Base-by-base conservation (phyloP, 2,888 invertebrate genomes). In the Diachrysia chrysitis region DNA sequence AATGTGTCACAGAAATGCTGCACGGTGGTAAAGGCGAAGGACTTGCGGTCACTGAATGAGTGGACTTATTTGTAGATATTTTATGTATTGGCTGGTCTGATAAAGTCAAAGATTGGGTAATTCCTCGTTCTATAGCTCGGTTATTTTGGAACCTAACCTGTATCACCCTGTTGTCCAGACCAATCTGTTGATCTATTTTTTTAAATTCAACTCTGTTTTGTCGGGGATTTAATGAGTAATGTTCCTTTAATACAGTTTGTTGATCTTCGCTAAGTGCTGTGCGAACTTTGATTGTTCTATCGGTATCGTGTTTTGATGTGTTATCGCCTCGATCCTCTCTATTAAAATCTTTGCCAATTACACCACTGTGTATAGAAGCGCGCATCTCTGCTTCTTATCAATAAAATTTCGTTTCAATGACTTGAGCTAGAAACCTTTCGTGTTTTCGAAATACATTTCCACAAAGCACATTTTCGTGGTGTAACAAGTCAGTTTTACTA, bases 111-210 rank as follows among this genome's bases (percentile, higher is more conserved):
- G 95, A 69, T 74, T 76, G 76, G 14, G 76, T 96, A 92, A 96
- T 90, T 80, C 98, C 96, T 57, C 98, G 96, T 86, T 98, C 98
- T 62, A 98, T 96, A 0, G 99, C 99, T 76, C 99, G 96, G 77
- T 98, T 98, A 90, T 99, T 99, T 94, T 99, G 99, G 90, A 99
- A 99, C 99, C 99, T 99, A 7, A 99, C 99, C 95, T 99, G 97
- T 4, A 98, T 98, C 1, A 98, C 98, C 66, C 98, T 95, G 53
- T 97, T 97, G 65, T 97, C 97, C 82, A 97, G 97, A 62, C 97
- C 97, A 54, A 97, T 96, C 70, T 96, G 96, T 21, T 97, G 97
- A 2, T 99, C 99, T 83, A 99, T 98, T 88, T 97, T 96, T 61
- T 97, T 97, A 82, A 99, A 97, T 88, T 99, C 99, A 81, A 99